Evolutionary conservation across 1,140 invertebrate species (phyloP).

Genomic region (Akabosia matsudoensis): DNA sequence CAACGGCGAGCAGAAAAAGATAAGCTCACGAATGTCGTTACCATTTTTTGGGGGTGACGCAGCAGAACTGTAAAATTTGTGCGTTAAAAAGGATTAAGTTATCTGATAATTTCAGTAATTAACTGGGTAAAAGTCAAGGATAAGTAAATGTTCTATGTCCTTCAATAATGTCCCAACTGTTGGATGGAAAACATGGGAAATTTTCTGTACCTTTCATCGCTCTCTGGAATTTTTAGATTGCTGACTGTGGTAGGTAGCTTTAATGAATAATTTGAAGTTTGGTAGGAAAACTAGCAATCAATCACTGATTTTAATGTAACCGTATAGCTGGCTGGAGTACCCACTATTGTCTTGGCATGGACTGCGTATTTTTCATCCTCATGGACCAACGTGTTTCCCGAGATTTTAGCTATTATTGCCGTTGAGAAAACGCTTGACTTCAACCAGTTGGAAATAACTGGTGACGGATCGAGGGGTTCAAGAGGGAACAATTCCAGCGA

Average conservation of each 20-base stretch:
- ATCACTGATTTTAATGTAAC: neutral
- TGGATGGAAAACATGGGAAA: no score
- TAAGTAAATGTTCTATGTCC: no score
- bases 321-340: neutral
- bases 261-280: neutral
- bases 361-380: conserved; percentile 3
- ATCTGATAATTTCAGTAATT: no score
- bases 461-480: neutral
- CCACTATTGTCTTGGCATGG: neutral
- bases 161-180: no score
- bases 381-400: neutral
- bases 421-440: neutral
- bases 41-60: no score
- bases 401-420: neutral
- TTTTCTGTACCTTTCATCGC: neutral
- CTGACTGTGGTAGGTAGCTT: neutral
- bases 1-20: no score
- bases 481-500: neutral
- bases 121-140: no score
- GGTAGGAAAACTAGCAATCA: neutral
- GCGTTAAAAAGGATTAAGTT: no score
- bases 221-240: conserved; percentile 3
- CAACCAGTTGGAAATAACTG: neutral
- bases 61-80: no score
- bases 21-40: no score